Evolutionary conservation across 2,888 invertebrate species (phyloP).

Genomic region (Aporophyla lueneburgensis): DNA sequence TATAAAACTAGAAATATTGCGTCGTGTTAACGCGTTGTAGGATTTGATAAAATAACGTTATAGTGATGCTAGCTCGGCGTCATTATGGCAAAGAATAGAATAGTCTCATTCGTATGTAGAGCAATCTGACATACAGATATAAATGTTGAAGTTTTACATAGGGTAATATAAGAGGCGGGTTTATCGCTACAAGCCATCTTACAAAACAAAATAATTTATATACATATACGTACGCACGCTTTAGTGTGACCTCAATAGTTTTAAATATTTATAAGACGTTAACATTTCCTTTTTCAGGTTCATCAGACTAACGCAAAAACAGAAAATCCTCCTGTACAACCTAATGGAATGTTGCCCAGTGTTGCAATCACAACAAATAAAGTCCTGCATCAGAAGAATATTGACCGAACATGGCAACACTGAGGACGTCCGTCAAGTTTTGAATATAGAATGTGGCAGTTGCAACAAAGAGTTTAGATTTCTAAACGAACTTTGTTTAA

Average conservation of each 20-base stretch:
- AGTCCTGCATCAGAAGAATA: constrained; percentile 82
- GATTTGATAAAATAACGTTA: too few species aligned
- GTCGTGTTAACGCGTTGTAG: too few species aligned
- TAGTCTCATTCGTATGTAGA: too few species aligned
- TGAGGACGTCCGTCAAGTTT: constrained; percentile 73
- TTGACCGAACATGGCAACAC: constrained; percentile 83
- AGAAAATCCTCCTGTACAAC: constrained; percentile 84
- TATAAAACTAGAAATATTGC: too few species aligned
- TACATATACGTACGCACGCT: too few species aligned
- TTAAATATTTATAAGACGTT: neutral
- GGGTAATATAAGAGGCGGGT: too few species aligned
- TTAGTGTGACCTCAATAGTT: neutral
- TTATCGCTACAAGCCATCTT: too few species aligned
- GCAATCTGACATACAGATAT: too few species aligned
- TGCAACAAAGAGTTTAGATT: constrained; percentile 79
- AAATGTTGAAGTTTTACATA: too few species aligned
- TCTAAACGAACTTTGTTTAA: constrained; percentile 79
- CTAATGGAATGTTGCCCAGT: constrained; percentile 79
- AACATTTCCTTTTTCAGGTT: constrained; percentile 74
- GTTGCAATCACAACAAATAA: constrained; percentile 81
- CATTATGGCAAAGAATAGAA: too few species aligned
- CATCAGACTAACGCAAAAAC: constrained; percentile 80
- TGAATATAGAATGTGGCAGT: constrained; percentile 73
- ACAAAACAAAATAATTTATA: too few species aligned
- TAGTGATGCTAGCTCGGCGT: too few species aligned